Percentiles rank a stretch among this genome's conserved stretches.
Conservation (phyloP, 2,113 vertebrate species). For the Zosterops pallidus region DNA sequence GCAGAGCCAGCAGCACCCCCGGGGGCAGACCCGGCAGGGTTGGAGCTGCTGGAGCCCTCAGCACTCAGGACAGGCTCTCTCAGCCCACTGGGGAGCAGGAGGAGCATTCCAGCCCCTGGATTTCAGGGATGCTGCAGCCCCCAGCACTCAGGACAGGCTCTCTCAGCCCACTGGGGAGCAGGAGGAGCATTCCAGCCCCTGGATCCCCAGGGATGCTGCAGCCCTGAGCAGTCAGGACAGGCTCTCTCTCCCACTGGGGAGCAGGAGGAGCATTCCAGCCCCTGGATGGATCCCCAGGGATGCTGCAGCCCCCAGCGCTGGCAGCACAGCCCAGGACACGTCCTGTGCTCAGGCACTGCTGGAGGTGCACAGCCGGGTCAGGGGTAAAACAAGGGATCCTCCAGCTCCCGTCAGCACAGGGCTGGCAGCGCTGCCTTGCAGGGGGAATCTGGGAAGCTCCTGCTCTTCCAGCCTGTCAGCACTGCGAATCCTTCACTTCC, state of each 20-base stretch:
- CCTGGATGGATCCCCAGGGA: rapidly evolving
- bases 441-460: background rate
- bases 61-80: background rate
- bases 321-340: background rate
- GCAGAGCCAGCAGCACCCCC: background rate
- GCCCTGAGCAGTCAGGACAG: rapidly evolving
- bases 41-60: background rate
- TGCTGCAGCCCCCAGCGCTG: background rate
- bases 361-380: background rate
- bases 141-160: rapidly evolving
- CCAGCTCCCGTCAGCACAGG: background rate
- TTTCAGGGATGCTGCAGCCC: background rate
- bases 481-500: background rate
- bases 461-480: background rate
- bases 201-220: background rate
- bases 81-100: background rate
- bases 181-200: background rate
- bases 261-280: background rate
- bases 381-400: background rate
- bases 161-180: background rate
- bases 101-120: background rate
- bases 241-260: background rate
- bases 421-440: background rate
- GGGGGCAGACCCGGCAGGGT: rapidly evolving
- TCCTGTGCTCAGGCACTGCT: rapidly evolving